Evolutionary conservation across 2,888 invertebrate genomes (phyloP), one percentile per base, ranked within the genome.

Genomic region (Phortica magna): DNA sequence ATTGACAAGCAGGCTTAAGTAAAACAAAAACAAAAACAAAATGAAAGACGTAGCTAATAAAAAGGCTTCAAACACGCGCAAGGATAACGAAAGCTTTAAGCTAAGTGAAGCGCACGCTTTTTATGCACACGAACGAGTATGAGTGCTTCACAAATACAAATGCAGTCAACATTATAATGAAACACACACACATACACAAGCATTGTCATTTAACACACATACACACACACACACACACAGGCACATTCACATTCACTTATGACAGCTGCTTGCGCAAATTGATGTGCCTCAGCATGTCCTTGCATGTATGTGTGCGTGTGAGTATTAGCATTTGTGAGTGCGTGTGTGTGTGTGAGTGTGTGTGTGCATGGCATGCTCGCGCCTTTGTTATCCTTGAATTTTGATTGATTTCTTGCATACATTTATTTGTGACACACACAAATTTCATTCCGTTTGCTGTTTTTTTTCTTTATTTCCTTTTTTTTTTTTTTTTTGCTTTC

Each of bases 351-450:
- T 48, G 48, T 48, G 9, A 55, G 31, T 39, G 14, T 78, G 85
- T 80, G 77, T 82, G 31, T 22, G 55, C 70, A 55, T 55, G 7
- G 39, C 55, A 31, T 71, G 70, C 70, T 42, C 79, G 80, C 73
- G 80, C 80, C 84, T 84, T 85, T 88, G 80, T 86, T 84, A 79
- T 84, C 77, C 76, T 75, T 76, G 87, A 84, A 78, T 88, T 85
- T 85, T 85, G 85, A 85, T 85, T 85, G 85, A 85, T 85, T 85
- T 87, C 88, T 88, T 88, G 84, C 48, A 71, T 55, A 53, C 55
- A 55, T 55, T n/a, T 71, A n/a, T 71, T 71, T 71, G 53, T 53
- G 17, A 39, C 22, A 22, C 22, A 4, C 65, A 65, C 17, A 39
- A 39, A 31, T 42, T 65, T 41, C 2, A 14, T 31, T 12, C n/a